Percentiles rank a stretch among this genome's conserved stretches.
phyloP scores from a whole-genome alignment of 2,797 vertebrate genomes.

The Limnodromus scolopaceus region DNA sequence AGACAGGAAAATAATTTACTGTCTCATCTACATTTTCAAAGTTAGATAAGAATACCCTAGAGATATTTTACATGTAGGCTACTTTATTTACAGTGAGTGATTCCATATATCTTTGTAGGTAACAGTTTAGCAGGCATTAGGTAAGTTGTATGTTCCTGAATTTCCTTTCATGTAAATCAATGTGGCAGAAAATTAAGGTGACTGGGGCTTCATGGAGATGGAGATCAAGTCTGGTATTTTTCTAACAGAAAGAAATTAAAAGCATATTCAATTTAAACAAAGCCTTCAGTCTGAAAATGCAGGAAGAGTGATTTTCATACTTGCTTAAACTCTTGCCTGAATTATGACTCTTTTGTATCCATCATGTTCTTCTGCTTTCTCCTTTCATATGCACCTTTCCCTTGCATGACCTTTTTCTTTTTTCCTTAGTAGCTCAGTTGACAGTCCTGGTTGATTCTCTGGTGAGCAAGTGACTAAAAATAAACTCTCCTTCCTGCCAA shows the following conservation, averaged over 20 bases:
- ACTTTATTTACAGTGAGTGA: slow-evolving; percentile 16
- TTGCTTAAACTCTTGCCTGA: background rate
- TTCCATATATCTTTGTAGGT: background rate
- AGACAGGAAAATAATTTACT: background rate
- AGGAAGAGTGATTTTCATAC: slow-evolving; percentile 12
- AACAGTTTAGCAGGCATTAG: background rate
- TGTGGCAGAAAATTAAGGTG: slow-evolving; percentile 39
- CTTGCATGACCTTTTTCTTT: background rate
- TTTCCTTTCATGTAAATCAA: slow-evolving; percentile 37
- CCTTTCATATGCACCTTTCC: background rate
- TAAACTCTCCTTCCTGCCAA: background rate
- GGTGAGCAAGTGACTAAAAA: background rate
- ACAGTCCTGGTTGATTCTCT: background rate
- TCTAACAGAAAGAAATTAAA: slow-evolving; percentile 24
- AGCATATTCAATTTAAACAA: background rate
- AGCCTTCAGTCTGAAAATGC: background rate
- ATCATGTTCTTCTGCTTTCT: background rate
- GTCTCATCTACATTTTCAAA: slow-evolving; percentile 2
- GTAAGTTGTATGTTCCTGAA: background rate
- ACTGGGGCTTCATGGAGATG: background rate
- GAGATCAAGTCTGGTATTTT: background rate
- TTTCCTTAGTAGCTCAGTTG: background rate
- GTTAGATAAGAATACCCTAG: background rate
- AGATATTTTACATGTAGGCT: background rate
- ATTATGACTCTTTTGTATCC: background rate